These are phyloP conservation scores for Temnothorax curvispinosus DNA, from an alignment of 1,140 invertebrate genomes.

Conservation along the genomic window DNA sequence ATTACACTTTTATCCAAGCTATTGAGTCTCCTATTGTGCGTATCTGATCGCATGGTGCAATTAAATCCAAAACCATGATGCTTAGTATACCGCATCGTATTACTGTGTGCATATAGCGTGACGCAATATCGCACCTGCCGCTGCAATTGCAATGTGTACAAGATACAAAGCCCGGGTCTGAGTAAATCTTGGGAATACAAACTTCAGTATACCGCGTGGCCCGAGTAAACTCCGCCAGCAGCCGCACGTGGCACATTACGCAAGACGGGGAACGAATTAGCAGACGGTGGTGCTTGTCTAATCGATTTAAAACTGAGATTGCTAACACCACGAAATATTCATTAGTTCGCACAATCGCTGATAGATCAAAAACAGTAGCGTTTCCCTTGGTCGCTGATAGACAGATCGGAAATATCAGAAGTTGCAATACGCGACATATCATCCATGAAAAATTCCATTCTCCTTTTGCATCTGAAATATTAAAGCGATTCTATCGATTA, in stretches of 20 bases:
- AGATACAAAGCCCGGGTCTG: slow-evolving; percentile 63
- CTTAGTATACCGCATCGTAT: slow-evolving; percentile 48
- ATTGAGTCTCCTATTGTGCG: neutral
- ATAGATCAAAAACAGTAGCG: neutral
- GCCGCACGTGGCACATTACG: slow-evolving; percentile 35
- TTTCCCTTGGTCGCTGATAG: too few species aligned
- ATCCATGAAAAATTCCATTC: slow-evolving; percentile 6
- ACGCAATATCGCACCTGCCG: slow-evolving; percentile 71
- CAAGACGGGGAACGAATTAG: slow-evolving; percentile 48
- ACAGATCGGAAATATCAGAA: neutral
- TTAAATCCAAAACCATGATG: slow-evolving; percentile 65
- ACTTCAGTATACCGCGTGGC: slow-evolving; percentile 48
- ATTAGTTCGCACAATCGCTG: neutral
- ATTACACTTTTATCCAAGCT: neutral
- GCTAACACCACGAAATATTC: slow-evolving; percentile 26
- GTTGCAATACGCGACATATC: neutral
- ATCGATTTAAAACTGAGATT: slow-evolving; percentile 44
- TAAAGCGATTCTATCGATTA: neutral
- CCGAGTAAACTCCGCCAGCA: slow-evolving; percentile 51
- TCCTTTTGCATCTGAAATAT: neutral
- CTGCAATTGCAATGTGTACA: slow-evolving; percentile 56
- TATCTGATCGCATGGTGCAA: slow-evolving; percentile 53
- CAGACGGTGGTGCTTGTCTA: neutral
- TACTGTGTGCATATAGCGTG: slow-evolving; percentile 44
- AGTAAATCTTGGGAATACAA: slow-evolving; percentile 68